Evolutionary conservation across 1,140 invertebrate species (phyloP).

Genomic region (Zaprionus vittiger): DNA sequence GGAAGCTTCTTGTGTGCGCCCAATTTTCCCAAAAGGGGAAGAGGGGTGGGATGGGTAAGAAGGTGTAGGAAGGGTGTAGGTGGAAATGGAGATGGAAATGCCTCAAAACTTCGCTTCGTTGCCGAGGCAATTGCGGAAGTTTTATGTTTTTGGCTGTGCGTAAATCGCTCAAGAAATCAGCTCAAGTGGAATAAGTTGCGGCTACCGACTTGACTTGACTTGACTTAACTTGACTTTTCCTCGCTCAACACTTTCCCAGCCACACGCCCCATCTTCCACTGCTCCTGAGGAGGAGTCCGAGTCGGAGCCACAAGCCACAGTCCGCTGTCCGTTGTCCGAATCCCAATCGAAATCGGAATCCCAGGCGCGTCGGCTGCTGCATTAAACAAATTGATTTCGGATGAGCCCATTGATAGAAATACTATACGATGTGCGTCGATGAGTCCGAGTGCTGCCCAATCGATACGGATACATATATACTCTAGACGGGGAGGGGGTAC

Average conservation of each 20-base stretch:
- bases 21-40: neutral
- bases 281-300: neutral
- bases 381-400: slow-evolving; percentile 79
- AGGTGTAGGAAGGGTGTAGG: neutral
- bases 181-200: slow-evolving; percentile 82
- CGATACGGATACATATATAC: slow-evolving; percentile 51
- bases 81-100: neutral
- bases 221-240: slow-evolving; percentile 42
- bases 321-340: neutral
- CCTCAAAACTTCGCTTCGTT: slow-evolving; percentile 28
- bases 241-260: slow-evolving; percentile 67
- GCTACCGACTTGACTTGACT: slow-evolving; percentile 56
- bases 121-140: slow-evolving; percentile 71
- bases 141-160: slow-evolving; percentile 80
- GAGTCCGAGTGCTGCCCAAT: slow-evolving; percentile 58
- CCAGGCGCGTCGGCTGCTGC: slow-evolving; percentile 46
- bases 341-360: slow-evolving; percentile 10
- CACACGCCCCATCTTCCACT: neutral
- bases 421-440: slow-evolving; percentile 56
- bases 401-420: slow-evolving; percentile 73
- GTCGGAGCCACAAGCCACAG: neutral
- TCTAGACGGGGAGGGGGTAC: neutral
- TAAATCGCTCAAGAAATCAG: slow-evolving; percentile 80
- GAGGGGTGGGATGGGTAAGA: neutral
- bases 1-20: slow-evolving; percentile 55